Base-by-base conservation (phyloP, 2,888 invertebrate species). In the Meiosimyza platycephala region DNA sequence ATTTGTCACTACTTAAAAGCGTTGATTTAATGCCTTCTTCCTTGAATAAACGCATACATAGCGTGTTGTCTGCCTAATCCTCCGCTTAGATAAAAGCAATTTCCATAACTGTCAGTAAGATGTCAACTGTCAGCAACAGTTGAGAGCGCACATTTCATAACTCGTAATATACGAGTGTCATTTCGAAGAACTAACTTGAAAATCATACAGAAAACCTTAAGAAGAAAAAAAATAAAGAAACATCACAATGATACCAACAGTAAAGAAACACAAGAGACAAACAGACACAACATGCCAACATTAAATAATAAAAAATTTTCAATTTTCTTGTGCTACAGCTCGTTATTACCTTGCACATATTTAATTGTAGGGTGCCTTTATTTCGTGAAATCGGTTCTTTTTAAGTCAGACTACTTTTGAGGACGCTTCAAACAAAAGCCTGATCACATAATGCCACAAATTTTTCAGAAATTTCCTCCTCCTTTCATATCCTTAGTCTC, bases 101-200 rank as follows among this genome's bases (percentile, higher is more conserved):
- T 79, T 80, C 79, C 79, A 79, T 77, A 76, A 81, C 80, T 83
- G 82, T 81, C 82, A 81, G 78, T 81, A 75, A 80, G 76, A 79
- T 81, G 83, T 81, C 83, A 81, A 80, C 79, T 81, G 83, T 83
- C 81, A 81, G 76, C 82, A 83, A 76, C 79, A 83, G 81, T 80
- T 64, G 64, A 76, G 78, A 80, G 80, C 68, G 71, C 52, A 74
- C 74, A 74, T 67, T 67, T 67, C 75, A 75, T 74, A 75, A 68
- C 71, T 76, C 80, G 18, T 54, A 7, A 15, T 54, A n/a, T 16
- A 54, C 64, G 33, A 70, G 63, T 63, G 62, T 63, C 62, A 63
- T 52, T 63, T 50, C 54, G 52, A 15, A 40, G 60, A 62, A 62
- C 60, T 15, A 62, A 62, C 60, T 15, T n/a, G 33, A 48, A 63